Percentiles rank a stretch among this genome's conserved stretches.
phyloP scores from a whole-genome alignment of 2,113 vertebrate species.

The Alexandromys fortis region DNA sequence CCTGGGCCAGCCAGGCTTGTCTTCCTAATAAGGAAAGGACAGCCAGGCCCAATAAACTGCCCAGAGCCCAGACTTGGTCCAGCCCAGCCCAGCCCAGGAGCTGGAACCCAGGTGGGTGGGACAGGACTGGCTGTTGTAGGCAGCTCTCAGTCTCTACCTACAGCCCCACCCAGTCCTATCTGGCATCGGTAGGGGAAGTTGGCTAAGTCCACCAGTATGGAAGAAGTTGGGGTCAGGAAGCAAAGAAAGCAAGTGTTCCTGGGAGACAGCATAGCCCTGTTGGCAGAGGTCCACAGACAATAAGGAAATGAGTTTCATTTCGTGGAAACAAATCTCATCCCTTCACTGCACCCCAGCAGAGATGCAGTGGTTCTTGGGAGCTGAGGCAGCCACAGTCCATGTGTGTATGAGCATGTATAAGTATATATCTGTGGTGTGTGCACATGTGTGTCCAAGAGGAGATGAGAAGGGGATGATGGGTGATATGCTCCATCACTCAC shows the following conservation, averaged over 20 bases:
- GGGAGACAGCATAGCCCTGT: not conserved
- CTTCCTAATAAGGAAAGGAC: slow-evolving; percentile 37
- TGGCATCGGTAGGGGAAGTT: too few species aligned
- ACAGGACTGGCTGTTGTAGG: not conserved
- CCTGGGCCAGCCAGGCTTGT: not conserved
- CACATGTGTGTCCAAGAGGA: not conserved
- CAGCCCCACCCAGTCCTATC: not conserved
- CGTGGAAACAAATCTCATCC: not conserved
- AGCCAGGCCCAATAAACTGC: not conserved
- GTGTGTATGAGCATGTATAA: not conserved
- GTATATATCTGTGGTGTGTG: not conserved
- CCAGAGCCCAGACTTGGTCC: not conserved
- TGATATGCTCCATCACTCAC: not conserved
- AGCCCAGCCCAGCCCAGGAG: not conserved
- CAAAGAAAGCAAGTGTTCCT: not conserved
- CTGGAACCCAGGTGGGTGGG: not conserved
- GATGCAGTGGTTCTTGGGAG: not conserved
- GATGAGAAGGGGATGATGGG: too few species aligned
- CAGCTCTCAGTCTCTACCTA: not conserved
- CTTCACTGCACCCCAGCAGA: not conserved
- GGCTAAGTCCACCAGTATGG: not conserved
- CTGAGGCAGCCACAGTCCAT: too few species aligned
- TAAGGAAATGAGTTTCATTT: not conserved
- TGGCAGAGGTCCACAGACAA: not conserved
- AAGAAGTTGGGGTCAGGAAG: not conserved